phyloP scores from a whole-genome alignment of 2,113 vertebrate species.

The Podarcis cretensis region DNA sequence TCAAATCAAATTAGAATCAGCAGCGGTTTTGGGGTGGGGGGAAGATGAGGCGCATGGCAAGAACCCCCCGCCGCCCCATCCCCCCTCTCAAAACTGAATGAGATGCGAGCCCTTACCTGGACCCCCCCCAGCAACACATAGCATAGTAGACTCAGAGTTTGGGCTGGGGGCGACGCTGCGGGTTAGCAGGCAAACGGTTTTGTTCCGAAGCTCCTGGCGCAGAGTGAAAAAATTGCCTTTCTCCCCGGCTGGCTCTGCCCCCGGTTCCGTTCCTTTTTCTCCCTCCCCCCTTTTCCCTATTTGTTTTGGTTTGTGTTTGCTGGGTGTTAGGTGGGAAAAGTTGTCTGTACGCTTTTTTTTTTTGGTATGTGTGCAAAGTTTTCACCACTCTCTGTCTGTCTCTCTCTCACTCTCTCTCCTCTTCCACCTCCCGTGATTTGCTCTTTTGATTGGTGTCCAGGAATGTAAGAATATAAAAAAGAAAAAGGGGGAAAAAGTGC shows the following conservation, averaged over 20 bases:
- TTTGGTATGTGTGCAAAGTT: constrained; percentile 34
- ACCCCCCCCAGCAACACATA: constrained; percentile 67
- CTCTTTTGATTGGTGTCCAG: constrained; percentile 70
- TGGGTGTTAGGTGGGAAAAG: constrained; percentile 46
- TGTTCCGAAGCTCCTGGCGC: constrained; percentile 36
- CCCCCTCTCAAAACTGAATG: constrained; percentile 31
- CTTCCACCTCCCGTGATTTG: constrained; percentile 63
- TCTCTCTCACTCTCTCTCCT: constrained; percentile 36
- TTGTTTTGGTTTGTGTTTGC: constrained; percentile 58
- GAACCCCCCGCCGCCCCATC: constrained; percentile 51
- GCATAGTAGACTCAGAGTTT: constrained; percentile 68
- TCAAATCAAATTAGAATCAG: constrained; percentile 70
- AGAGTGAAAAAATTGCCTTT: constrained; percentile 35
- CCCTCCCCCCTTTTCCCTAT: constrained; percentile 1
- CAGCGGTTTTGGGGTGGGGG: constrained; percentile 18
- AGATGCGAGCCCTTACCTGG: constrained; percentile 61
- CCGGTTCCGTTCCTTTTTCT: constrained; percentile 31
- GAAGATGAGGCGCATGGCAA: constrained; percentile 9
- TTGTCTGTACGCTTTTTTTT: constrained; percentile 25
- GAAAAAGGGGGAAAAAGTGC: constrained; percentile 7
- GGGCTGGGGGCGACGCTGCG: constrained; percentile 15
- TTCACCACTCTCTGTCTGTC: constrained; percentile 47
- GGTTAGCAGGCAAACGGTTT: constrained; percentile 16
- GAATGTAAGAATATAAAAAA: constrained; percentile 58
- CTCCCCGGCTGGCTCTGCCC: constrained; percentile 49